Evolutionary conservation across 2,797 vertebrate genomes (phyloP).

Genomic region (Sebastes matsubarae): DNA sequence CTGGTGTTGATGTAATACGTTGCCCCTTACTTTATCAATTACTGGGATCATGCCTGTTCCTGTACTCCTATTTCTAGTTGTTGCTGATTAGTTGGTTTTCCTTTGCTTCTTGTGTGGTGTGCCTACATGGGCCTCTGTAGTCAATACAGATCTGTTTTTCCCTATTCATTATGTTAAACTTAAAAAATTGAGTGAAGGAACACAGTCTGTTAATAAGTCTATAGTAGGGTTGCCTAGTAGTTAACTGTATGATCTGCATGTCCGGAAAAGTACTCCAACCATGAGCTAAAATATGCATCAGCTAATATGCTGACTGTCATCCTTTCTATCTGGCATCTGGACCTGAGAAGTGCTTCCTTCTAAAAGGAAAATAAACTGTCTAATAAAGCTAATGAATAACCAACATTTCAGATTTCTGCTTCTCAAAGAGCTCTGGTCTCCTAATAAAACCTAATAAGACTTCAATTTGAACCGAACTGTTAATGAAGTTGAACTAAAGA

Average conservation of each 20-base stretch:
- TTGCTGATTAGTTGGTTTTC: neutral
- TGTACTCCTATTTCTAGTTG: neutral
- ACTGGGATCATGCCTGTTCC: neutral
- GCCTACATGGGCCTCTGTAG: neutral
- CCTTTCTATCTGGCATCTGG: conserved; percentile 43
- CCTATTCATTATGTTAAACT: neutral
- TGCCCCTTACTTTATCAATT: neutral
- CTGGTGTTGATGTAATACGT: neutral
- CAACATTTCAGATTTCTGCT: neutral
- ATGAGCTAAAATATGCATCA: conserved; percentile 11
- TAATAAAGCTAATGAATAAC: conserved; percentile 33
- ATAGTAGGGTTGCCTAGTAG: neutral
- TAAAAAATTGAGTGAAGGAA: neutral
- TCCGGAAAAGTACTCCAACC: conserved; percentile 26
- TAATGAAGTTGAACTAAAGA: conserved; percentile 4
- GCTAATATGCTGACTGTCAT: conserved; percentile 11
- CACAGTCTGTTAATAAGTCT: neutral
- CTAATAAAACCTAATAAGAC: neutral
- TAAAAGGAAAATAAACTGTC: conserved; percentile 52
- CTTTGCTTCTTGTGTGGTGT: neutral
- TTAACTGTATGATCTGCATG: conserved; percentile 1
- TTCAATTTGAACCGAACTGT: neutral
- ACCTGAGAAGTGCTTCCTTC: conserved; percentile 65
- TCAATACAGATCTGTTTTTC: neutral
- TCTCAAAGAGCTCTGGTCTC: neutral